Percentiles rank a stretch among this genome's conserved stretches.
Conservation (phyloP, 35 echinoderm and acorn worm species). For the Heliocidaris erythrogramma region DNA sequence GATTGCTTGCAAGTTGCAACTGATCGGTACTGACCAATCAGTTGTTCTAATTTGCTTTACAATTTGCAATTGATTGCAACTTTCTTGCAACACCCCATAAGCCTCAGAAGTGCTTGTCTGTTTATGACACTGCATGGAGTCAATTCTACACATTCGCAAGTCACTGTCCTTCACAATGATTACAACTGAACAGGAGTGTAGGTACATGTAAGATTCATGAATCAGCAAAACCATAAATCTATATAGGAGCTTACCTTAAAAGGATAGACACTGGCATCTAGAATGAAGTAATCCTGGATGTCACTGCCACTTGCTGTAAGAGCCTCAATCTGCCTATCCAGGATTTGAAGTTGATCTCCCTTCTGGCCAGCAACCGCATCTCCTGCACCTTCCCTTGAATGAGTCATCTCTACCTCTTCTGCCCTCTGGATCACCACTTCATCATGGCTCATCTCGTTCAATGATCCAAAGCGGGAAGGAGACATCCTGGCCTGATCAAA, state of each 20-base stretch:
- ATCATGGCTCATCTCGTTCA: background rate
- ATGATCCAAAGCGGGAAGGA: background rate
- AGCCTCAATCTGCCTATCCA: background rate
- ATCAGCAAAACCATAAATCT: background rate
- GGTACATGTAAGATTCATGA: background rate
- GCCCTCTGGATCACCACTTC: background rate
- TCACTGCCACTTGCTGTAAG: background rate
- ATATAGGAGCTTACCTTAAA: background rate
- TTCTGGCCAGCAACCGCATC: background rate
- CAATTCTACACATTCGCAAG: too few relatives aligned
- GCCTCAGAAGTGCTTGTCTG: too few relatives aligned
- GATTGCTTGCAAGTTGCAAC: too few relatives aligned
- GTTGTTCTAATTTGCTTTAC: too few relatives aligned
- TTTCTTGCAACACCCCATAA: too few relatives aligned
- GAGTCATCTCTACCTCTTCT: background rate
- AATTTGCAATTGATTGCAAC: too few relatives aligned
- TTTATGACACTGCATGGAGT: too few relatives aligned
- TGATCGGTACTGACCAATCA: too few relatives aligned
- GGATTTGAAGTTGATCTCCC: background rate
- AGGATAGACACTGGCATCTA: background rate
- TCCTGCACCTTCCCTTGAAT: background rate
- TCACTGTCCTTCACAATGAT: background rate
- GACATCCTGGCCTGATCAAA: background rate
- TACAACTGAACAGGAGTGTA: background rate
- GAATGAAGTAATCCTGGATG: constrained; percentile 27